phyloP scores from a whole-genome alignment of 2,888 invertebrate species.

The Cosmia pyralina region DNA sequence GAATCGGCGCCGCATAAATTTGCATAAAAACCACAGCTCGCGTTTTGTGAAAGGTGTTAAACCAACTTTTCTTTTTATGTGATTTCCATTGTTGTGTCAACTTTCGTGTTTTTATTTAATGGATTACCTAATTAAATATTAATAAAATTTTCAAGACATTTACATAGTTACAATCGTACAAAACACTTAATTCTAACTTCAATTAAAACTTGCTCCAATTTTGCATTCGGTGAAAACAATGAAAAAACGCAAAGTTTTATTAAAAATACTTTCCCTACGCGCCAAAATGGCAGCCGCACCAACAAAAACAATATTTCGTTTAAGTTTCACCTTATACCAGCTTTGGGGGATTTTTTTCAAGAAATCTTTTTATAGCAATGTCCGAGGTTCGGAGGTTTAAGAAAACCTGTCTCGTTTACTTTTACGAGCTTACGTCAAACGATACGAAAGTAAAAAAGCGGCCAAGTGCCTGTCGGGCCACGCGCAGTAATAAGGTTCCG shows the following conservation, averaged over 20 bases:
- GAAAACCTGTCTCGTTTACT: constrained; percentile 54
- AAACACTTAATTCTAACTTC: constrained; percentile 21
- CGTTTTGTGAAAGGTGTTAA: constrained; percentile 44
- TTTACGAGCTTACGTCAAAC: constrained; percentile 57
- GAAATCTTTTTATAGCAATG: constrained; percentile 55
- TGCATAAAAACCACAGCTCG: constrained; percentile 45
- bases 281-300: constrained; percentile 28
- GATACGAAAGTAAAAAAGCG: constrained; percentile 41
- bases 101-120: constrained; percentile 46
- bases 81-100: constrained; percentile 23
- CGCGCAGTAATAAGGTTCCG: no score
- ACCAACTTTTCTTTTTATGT: constrained; percentile 36
- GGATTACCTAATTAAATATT: constrained; percentile 44
- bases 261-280: constrained; percentile 39
- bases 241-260: constrained; percentile 40
- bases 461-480: no score
- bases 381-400: constrained; percentile 53
- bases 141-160: constrained; percentile 17
- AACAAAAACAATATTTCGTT: constrained; percentile 59
- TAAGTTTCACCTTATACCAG: constrained; percentile 55
- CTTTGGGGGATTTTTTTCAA: constrained; percentile 43
- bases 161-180: background rate
- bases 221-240: constrained; percentile 29
- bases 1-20: constrained; percentile 42
- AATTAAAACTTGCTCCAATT: constrained; percentile 42